phyloP scores from a whole-genome alignment of 1,140 invertebrate species.

The Neocloeon triangulifer region DNA sequence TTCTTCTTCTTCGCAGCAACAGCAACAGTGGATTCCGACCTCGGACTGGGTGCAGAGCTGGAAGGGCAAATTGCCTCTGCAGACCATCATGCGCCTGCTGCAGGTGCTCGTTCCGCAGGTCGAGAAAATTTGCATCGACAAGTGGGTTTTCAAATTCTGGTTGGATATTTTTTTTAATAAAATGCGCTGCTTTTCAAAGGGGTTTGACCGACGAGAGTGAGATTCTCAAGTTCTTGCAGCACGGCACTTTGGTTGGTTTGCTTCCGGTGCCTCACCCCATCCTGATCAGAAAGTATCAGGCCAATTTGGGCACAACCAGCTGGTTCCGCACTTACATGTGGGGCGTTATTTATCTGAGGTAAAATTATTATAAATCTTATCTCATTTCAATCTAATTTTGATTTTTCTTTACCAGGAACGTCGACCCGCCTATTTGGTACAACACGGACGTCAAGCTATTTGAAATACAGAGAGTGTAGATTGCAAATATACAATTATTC shows the following conservation, averaged over 20 bases:
- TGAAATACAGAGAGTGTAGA: slow-evolving; percentile 79
- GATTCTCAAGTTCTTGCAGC: slow-evolving; percentile 96
- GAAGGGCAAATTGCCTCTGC: slow-evolving; percentile 90
- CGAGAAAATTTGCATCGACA: slow-evolving; percentile 99
- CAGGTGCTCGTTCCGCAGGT: slow-evolving; percentile 98
- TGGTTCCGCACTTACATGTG: slow-evolving; percentile 99
- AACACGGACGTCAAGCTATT: slow-evolving; percentile 98
- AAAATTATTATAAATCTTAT: too few species aligned
- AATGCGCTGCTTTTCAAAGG: too few species aligned
- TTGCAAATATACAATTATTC: too few species aligned
- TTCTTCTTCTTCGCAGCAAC: too few species aligned
- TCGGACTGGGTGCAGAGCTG: slow-evolving; percentile 89
- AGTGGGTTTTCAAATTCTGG: slow-evolving; percentile 54
- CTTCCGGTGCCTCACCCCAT: slow-evolving; percentile 98
- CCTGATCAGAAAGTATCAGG: slow-evolving; percentile 95
- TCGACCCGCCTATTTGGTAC: slow-evolving; percentile 98
- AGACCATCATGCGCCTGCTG: slow-evolving; percentile 95
- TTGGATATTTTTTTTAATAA: too few species aligned
- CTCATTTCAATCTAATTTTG: too few species aligned
- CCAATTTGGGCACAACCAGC: slow-evolving; percentile 90
- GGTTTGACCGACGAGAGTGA: slow-evolving; percentile 98
- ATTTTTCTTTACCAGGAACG: too few species aligned
- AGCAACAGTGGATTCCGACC: slow-evolving; percentile 59
- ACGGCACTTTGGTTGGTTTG: slow-evolving; percentile 92
- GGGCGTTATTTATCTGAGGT: slow-evolving; percentile 96